Base-by-base conservation (phyloP, 2,888 invertebrate species). In the Pyrrhosoma nymphula region DNA sequence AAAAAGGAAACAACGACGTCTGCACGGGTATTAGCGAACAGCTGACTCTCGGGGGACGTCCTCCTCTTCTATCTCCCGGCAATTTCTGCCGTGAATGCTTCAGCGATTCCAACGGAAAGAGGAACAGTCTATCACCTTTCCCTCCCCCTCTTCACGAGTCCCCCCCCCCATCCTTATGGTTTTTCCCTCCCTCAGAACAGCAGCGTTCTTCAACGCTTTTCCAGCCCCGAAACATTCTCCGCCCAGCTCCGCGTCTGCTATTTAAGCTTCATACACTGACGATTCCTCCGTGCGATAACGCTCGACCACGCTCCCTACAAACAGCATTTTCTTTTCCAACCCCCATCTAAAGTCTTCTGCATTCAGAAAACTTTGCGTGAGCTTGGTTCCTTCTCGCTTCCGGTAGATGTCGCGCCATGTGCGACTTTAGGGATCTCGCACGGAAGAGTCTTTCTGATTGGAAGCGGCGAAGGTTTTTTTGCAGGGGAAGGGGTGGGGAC, bases 101-200 rank as follows among this genome's bases (percentile, higher is more conserved):
- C 93, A 93, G 47, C 75, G 93, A 93, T 93, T 75, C n/a, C 93
- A 93, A 93, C 69, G 93, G 93, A 69, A 69, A 93, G 93, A 35
- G 82, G 35, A 93, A 63, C 69, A 89, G 89, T 89, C 89, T 89
- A 89, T 47, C 93, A 93, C 93, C 93, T 93, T 63, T 91, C 39
- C n/a, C 82, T 18, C 18, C 35, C 47, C 47, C 47, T 47, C 47
- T 47, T 8, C 47, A 47, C 47, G 47, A 47, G 47, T 2, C 2
- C 4, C 8, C 47, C 8, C 47, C 18, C 47, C 14, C 47, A 69
- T 93, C 93, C 93, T 93, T 75, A 93, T 75, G 75, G 93, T 60
- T 60, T 60, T 60, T 20, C 69, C 47, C 47, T 47, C 63, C 39
- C 60, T 16, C 60, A 47, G 47, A 47, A 47, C 47, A 20, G 56